Evolutionary conservation across 35 echinoderm and acorn worm genomes (phyloP).

Genomic region (Eucidaris tribuloides): DNA sequence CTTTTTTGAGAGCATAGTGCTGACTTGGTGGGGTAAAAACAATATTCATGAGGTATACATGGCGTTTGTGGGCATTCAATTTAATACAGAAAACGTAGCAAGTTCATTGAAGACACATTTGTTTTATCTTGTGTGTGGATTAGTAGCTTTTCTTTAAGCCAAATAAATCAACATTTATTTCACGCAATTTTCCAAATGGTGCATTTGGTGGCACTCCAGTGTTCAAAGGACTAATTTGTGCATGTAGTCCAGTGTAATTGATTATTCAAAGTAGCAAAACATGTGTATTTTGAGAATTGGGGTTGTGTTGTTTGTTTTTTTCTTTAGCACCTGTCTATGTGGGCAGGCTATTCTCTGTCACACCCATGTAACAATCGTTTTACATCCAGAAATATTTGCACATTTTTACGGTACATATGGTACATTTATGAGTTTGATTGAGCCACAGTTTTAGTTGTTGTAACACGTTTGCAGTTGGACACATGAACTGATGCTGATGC

Average conservation of each 20-base stretch:
- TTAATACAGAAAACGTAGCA: no score
- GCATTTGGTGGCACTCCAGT: constrained; percentile 14
- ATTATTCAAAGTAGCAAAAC: constrained; percentile 49
- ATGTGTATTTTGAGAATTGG: constrained; percentile 26
- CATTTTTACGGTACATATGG: not conserved
- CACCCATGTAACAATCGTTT: not conserved
- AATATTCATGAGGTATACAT: no score
- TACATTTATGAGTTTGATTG: not conserved
- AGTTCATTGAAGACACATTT: no score
- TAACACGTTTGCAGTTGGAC: not conserved
- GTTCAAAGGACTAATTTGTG: constrained; percentile 23
- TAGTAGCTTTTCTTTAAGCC: no score
- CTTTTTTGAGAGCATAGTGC: no score
- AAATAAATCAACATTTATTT: no score
- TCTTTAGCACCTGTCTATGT: not conserved
- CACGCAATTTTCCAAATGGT: no score
- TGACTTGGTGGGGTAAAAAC: no score
- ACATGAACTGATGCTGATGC: not conserved
- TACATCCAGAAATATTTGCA: not conserved
- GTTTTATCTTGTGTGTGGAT: no score
- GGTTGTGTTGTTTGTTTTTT: no score
- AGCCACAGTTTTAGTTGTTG: not conserved
- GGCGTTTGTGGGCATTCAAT: no score
- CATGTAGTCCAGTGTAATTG: constrained; percentile 26
- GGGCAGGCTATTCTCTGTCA: not conserved